Evolutionary conservation across 2,888 invertebrate genomes (phyloP).

Genomic region (Parasteatoda lunata): DNA sequence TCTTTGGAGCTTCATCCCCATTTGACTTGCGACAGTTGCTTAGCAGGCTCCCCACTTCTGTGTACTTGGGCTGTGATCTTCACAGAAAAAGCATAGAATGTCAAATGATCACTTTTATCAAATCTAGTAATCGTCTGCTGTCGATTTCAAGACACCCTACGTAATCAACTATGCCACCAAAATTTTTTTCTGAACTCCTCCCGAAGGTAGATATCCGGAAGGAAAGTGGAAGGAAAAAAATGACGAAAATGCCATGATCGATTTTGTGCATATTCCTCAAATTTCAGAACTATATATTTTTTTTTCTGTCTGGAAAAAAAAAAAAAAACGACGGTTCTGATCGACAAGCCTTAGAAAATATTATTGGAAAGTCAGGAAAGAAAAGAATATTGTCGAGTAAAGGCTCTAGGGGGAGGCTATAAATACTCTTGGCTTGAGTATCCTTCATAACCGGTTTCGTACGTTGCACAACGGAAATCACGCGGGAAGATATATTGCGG

Average conservation of each 20-base stretch:
- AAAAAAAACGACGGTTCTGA: neutral
- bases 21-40: slow-evolving; percentile 6
- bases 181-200: neutral
- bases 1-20: slow-evolving; percentile 47
- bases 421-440: too few relatives aligned
- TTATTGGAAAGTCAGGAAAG: neutral
- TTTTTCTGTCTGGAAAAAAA: neutral
- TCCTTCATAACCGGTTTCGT: too few relatives aligned
- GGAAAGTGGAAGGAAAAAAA: slow-evolving; percentile 43
- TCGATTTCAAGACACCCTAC: slow-evolving; percentile 52
- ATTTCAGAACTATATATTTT: slow-evolving; percentile 8
- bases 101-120: slow-evolving; percentile 57
- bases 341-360: neutral
- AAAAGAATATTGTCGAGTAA: neutral
- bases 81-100: slow-evolving; percentile 56
- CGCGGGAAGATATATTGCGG: too few relatives aligned
- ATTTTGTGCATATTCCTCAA: slow-evolving; percentile 10
- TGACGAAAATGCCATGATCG: slow-evolving; percentile 20
- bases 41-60: slow-evolving; percentile 40
- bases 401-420: too few relatives aligned
- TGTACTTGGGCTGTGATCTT: slow-evolving; percentile 25
- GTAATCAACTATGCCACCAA: slow-evolving; percentile 48
- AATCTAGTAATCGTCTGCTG: slow-evolving; percentile 59
- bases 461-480: too few relatives aligned
- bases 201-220: neutral